Evolutionary conservation across 2,888 invertebrate species (phyloP).

Genomic region (Pachliopta kotzebuea): DNA sequence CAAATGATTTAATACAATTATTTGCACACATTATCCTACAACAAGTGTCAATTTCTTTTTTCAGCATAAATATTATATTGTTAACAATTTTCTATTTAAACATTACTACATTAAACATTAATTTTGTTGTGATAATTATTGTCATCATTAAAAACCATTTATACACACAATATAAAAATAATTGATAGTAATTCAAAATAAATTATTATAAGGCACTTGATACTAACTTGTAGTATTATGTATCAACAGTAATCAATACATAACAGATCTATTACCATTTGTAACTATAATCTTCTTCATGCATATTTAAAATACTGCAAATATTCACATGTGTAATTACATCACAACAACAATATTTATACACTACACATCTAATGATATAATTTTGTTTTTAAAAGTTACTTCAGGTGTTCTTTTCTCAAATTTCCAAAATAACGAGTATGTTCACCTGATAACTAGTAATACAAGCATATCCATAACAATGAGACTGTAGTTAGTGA

Average conservation of each 20-base stretch:
- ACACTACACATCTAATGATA: constrained; percentile 6
- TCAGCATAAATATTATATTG: neutral
- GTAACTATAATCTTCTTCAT: constrained; percentile 1
- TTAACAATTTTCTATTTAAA: constrained; percentile 13
- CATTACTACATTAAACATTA: constrained; percentile 16
- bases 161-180: constrained; percentile 8
- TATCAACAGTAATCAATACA: constrained; percentile 13
- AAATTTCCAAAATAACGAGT: neutral
- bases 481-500: too few relatives aligned
- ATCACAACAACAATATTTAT: constrained; percentile 4
- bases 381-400: constrained; percentile 4
- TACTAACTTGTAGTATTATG: constrained; percentile 7
- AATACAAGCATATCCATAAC: too few relatives aligned
- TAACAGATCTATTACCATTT: constrained; percentile 21
- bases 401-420: neutral
- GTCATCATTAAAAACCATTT: constrained; percentile 18
- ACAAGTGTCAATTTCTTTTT: constrained; percentile 8
- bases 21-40: constrained; percentile 18
- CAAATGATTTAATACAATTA: constrained; percentile 18
- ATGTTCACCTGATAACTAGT: too few relatives aligned
- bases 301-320: constrained; percentile 21
- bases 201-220: constrained; percentile 22
- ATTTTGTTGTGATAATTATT: constrained; percentile 26
- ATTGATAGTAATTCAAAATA: neutral
- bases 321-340: constrained; percentile 10